Evolutionary conservation across 2,888 invertebrate genomes (phyloP).

Genomic region (Schrankia costaestrigalis): DNA sequence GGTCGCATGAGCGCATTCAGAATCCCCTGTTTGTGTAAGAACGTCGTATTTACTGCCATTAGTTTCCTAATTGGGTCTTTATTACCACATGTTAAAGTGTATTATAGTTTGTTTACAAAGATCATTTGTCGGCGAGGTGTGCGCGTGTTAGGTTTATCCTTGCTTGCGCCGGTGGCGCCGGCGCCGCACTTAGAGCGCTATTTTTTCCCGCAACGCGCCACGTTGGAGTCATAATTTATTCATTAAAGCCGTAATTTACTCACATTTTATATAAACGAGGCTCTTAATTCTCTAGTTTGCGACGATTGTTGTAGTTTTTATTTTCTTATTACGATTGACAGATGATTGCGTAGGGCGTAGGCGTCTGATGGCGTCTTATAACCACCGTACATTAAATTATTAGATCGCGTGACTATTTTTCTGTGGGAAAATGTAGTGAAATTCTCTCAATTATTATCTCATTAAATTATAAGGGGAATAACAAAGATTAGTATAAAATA

Average conservation of each 20-base stretch:
- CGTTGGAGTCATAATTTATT: constrained; percentile 72
- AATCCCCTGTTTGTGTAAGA: constrained; percentile 38
- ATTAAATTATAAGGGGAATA: constrained; percentile 11
- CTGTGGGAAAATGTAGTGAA: constrained; percentile 46
- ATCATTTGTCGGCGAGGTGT: constrained; percentile 46
- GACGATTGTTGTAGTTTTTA: constrained; percentile 56
- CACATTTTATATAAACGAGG: constrained; percentile 48
- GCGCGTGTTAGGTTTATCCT: constrained; percentile 65
- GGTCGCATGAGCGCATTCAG: constrained; percentile 78
- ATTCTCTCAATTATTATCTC: constrained; percentile 29
- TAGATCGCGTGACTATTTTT: constrained; percentile 52
- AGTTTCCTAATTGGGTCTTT: constrained; percentile 35
- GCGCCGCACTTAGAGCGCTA: constrained; percentile 72
- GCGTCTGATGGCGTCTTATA: constrained; percentile 31
- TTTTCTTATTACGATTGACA: constrained; percentile 44
- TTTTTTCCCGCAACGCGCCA: constrained; percentile 70
- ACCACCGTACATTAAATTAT: constrained; percentile 45
- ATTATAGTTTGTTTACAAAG: constrained; percentile 30
- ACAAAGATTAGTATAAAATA: constrained; percentile 16
- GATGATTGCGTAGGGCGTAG: constrained; percentile 32
- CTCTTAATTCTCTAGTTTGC: constrained; percentile 68
- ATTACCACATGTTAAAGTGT: constrained; percentile 32
- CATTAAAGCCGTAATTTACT: constrained; percentile 72
- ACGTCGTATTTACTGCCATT: constrained; percentile 42
- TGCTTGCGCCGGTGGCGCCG: constrained; percentile 68